Evolutionary conservation across 2,113 vertebrate species (phyloP).

Genomic region (Peromyscus leucopus): DNA sequence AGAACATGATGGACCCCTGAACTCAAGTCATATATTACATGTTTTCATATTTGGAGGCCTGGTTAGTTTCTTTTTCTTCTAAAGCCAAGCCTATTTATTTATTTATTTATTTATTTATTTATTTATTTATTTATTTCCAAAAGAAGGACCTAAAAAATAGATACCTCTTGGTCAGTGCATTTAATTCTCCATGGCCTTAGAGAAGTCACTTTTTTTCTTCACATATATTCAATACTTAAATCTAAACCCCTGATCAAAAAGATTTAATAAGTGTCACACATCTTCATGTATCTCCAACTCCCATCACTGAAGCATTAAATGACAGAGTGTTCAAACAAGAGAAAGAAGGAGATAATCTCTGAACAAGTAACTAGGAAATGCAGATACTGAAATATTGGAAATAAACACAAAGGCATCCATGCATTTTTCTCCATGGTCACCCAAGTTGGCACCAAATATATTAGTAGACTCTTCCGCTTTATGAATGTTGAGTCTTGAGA

Average conservation of each 20-base stretch:
- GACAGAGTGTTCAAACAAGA: conserved; percentile 35
- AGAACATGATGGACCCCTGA: background rate
- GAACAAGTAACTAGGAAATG: conserved; percentile 21
- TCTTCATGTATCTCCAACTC: background rate
- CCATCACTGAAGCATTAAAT: conserved; percentile 67
- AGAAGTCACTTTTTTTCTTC: background rate
- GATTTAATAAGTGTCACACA: conserved; percentile 11
- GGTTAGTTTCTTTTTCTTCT: background rate
- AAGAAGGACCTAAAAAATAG: background rate
- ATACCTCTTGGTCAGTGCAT: background rate
- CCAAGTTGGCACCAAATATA: conserved; percentile 73
- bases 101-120: conserved; percentile 41
- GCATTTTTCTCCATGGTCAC: conserved; percentile 71
- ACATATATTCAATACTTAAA: conserved; percentile 43
- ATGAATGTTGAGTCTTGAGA: conserved; percentile 60
- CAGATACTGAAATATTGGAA: conserved; percentile 74
- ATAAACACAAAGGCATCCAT: conserved; percentile 69
- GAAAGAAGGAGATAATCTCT: conserved; percentile 55
- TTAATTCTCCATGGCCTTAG: background rate
- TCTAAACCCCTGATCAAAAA: conserved; percentile 46
- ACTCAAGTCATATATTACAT: background rate
- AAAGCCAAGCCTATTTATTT: background rate
- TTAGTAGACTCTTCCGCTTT: conserved; percentile 43
- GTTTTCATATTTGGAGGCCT: conserved; percentile 44
- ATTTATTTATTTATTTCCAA: conserved; percentile 31